Base-by-base conservation (phyloP, 2,888 invertebrate species). In the Drosophila anomelani region DNA sequence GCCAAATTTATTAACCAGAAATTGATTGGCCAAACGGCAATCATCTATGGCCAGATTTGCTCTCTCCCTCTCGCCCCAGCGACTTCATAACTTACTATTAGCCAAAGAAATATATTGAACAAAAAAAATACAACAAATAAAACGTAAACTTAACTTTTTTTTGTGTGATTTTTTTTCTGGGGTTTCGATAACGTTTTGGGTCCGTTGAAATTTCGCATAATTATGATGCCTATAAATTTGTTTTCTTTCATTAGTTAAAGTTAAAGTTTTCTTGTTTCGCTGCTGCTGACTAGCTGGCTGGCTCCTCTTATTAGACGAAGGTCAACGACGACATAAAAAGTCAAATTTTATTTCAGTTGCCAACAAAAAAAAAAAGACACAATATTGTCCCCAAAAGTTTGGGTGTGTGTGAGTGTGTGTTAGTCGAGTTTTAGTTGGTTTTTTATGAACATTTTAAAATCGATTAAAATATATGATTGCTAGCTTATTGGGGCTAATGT, bases 201-300 rank as follows among this genome's bases (percentile, higher is more conserved):
- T 67, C 58, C 56, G 64, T 75, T 74, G 76, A 79, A 86, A 83
- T 87, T 84, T 85, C 82, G 89, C 89, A 90, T 88, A 90, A 89
- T 88, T 90, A 90, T 85, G 84, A 80, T 82, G 80, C 79, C 89
- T 78, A 89, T 90, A 88, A 90, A 90, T 89, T 86, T 86, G 79
- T 85, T 85, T 85, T 85, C 84, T 85, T 85, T 87, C 86, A 88
- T 89, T 89, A 84, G 84, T 77, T 78, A 78, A 88, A 86, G 75
- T 85, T 83, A 36, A 55, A 80, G 80, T 79, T 82, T 89, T 66
- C 61, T 71, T 68, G 64, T 49, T 63, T 57, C 46, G 46, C 43
- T 71, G 44, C 55, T 54, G 51, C 56, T 75, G 44, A 61, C 73
- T 84, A 66, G 51, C 26, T 26, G 26, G 26, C 26, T 26, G 26